Percentiles rank a stretch among this genome's conserved stretches.
Conservation (phyloP, 2,888 invertebrate species). For the Drosophila kambysellisi region DNA sequence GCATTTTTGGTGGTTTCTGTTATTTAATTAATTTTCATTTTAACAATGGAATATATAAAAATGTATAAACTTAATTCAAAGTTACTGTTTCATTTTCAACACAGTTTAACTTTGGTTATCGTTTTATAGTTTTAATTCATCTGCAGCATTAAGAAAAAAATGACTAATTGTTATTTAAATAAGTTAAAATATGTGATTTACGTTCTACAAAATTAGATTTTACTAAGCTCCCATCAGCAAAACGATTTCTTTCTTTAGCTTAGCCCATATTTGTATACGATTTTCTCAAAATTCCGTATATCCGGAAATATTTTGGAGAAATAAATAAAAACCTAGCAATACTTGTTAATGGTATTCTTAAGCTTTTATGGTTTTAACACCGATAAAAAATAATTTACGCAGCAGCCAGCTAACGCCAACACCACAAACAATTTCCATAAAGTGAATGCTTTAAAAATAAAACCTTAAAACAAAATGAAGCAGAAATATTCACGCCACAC, state of each 20-base stretch:
- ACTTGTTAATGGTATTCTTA: background rate
- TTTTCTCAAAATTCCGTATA: background rate
- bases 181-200: too few species aligned
- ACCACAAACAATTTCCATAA: conserved; percentile 41
- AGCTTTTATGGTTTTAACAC: background rate
- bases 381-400: conserved; percentile 11
- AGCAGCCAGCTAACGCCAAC: conserved; percentile 25
- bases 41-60: too few species aligned
- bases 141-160: too few species aligned
- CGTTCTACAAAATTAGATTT: too few species aligned
- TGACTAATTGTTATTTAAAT: too few species aligned
- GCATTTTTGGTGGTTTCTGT: too few species aligned
- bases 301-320: background rate
- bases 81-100: background rate
- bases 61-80: too few species aligned
- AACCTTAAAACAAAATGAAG: conserved; percentile 32
- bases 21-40: too few species aligned
- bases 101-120: too few species aligned
- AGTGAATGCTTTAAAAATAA: conserved; percentile 7
- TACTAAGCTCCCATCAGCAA: too few species aligned
- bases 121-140: too few species aligned
- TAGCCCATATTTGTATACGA: background rate
- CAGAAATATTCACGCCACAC: conserved; percentile 53
- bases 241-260: background rate
- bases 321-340: conserved; percentile 1